A percentile compares a stretch with the other conserved stretches of the same genome.
phyloP scores from a whole-genome alignment of 2,797 vertebrate species.

The Ctenopoma multispine region DNA sequence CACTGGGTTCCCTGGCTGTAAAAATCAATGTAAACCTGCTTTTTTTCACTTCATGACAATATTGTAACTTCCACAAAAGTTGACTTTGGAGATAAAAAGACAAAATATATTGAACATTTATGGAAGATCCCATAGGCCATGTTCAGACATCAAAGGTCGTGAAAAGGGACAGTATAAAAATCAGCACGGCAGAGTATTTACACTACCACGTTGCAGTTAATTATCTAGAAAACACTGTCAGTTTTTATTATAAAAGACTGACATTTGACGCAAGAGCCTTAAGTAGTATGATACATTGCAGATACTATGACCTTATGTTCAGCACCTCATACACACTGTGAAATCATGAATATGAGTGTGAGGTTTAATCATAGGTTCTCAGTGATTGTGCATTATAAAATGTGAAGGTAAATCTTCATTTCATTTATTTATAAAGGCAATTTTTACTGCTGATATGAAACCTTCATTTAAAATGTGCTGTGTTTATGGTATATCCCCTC shows the following conservation, averaged over 20 bases:
- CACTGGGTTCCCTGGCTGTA: neutral
- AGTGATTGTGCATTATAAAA: constrained; percentile 50
- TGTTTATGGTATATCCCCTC: constrained; percentile 66
- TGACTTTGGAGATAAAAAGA: neutral
- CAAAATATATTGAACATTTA: neutral
- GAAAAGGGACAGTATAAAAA: constrained; percentile 2
- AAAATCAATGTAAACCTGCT: neutral
- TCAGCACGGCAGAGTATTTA: neutral
- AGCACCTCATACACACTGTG: constrained; percentile 14
- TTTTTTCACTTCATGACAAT: neutral
- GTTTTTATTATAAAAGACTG: constrained; percentile 1
- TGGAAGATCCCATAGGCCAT: neutral
- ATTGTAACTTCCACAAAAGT: neutral
- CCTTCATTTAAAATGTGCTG: constrained; percentile 49
- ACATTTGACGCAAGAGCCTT: constrained; percentile 12
- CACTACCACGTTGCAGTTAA: neutral
- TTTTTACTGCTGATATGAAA: constrained; percentile 61
- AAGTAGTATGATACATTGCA: neutral
- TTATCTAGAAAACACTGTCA: neutral
- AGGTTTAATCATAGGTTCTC: constrained; percentile 24
- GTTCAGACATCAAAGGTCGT: neutral
- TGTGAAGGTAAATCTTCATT: constrained; percentile 43
- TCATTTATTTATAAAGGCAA: constrained; percentile 68
- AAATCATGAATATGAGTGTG: constrained; percentile 33
- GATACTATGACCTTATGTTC: constrained; percentile 4